A percentile compares a stretch with the other conserved stretches of the same genome.
These are phyloP conservation scores for Drosophila sechellia DNA, from an alignment of 1,140 invertebrate genomes.

Conservation along the genomic window DNA sequence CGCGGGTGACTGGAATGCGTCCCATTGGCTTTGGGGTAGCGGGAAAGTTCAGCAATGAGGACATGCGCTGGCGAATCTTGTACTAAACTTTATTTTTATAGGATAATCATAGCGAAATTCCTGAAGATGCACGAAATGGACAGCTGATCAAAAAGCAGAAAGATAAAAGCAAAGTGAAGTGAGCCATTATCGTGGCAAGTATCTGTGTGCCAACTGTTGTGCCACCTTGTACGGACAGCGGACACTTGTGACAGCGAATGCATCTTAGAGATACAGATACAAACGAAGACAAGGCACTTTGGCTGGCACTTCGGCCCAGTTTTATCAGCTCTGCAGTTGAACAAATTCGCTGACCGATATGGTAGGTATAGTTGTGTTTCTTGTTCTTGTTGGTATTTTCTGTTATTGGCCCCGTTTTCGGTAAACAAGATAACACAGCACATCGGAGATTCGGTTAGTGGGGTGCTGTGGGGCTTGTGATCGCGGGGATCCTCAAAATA, in stretches of 20 bases:
- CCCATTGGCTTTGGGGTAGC: no score
- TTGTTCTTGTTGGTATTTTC: slow-evolving; percentile 26
- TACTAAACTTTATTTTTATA: no score
- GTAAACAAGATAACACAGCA: slow-evolving; percentile 65
- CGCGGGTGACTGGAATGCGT: no score
- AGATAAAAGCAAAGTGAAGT: neutral
- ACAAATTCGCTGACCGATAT: slow-evolving; percentile 35
- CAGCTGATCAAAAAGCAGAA: neutral
- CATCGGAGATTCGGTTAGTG: slow-evolving; percentile 2
- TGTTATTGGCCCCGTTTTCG: slow-evolving; percentile 20
- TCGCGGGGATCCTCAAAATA: slow-evolving; percentile 20
- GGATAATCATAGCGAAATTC: no score
- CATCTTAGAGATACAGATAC: slow-evolving; percentile 43
- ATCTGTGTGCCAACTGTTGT: slow-evolving; percentile 20
- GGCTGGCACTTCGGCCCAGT: neutral
- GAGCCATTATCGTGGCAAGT: neutral
- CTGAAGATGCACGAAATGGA: no score
- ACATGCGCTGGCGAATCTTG: no score
- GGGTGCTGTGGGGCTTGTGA: neutral
- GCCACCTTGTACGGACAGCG: slow-evolving; percentile 4
- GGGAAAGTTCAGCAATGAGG: no score
- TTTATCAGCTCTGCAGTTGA: slow-evolving; percentile 13
- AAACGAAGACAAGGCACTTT: slow-evolving; percentile 19
- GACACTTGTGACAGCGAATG: slow-evolving; percentile 35
- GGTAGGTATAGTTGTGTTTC: neutral